A percentile compares a stretch with the other conserved stretches of the same genome.
These are phyloP conservation scores for Drepanosiphum platanoidis DNA, from an alignment of 2,888 invertebrate species.

Conservation along the genomic window DNA sequence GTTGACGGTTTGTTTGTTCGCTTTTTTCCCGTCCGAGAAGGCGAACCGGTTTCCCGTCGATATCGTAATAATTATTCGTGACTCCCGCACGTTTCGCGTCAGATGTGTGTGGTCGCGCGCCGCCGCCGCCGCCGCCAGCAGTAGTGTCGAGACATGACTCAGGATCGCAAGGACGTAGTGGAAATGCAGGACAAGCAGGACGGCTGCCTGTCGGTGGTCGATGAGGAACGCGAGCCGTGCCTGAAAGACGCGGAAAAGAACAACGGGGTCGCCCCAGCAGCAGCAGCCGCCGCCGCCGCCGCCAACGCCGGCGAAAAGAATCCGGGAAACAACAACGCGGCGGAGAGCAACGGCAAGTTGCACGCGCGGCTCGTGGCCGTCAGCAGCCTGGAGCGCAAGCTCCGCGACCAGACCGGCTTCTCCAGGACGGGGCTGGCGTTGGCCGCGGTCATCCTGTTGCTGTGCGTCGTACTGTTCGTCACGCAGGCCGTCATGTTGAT, in stretches of 20 bases:
- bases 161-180: constrained; percentile 17
- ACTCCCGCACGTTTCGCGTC: background rate
- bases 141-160: constrained; percentile 11
- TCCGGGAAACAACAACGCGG: constrained; percentile 52
- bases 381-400: constrained; percentile 59
- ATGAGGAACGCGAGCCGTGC: constrained; percentile 58
- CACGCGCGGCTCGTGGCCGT: constrained; percentile 46
- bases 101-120: background rate
- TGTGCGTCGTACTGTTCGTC: constrained; percentile 68
- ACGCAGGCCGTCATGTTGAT: constrained; percentile 68
- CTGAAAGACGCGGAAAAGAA: constrained; percentile 46
- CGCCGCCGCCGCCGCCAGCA: background rate
- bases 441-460: constrained; percentile 62
- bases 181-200: constrained; percentile 58
- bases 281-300: constrained; percentile 32
- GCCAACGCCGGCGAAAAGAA: constrained; percentile 30
- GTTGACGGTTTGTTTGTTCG: background rate
- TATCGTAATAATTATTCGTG: too few species aligned
- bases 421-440: constrained; percentile 64
- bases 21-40: background rate
- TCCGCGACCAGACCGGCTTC: constrained; percentile 65
- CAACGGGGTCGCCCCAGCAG: constrained; percentile 43
- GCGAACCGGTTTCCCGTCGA: background rate
- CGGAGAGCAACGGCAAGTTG: constrained; percentile 35
- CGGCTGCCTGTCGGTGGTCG: constrained; percentile 48